A percentile compares a stretch with the other conserved stretches of the same genome.
phyloP scores from a whole-genome alignment of 2,113 vertebrate genomes.

The Corydoras sp. region DNA sequence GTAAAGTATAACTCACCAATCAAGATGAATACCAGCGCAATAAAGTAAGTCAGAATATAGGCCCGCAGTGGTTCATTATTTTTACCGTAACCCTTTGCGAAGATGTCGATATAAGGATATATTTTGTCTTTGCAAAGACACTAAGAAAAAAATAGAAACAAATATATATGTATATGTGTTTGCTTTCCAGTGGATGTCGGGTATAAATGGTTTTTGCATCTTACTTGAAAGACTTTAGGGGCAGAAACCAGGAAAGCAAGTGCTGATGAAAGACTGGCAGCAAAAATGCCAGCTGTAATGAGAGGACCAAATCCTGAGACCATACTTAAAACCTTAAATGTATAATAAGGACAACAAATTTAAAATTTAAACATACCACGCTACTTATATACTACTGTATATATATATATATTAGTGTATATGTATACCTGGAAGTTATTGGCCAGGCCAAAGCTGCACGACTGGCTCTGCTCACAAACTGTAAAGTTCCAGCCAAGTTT shows the following conservation, averaged over 20 bases:
- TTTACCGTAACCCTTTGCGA: slow-evolving; percentile 70
- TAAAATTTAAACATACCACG: neutral
- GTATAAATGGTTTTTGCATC: neutral
- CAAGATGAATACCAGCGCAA: slow-evolving; percentile 65
- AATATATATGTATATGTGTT: too few relatives aligned
- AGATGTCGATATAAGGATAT: slow-evolving; percentile 67
- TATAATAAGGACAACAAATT: neutral
- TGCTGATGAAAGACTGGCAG: slow-evolving; percentile 71
- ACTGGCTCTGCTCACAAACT: too few relatives aligned
- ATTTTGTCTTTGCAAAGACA: slow-evolving; percentile 69
- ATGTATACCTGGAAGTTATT: too few relatives aligned
- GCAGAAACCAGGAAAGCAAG: slow-evolving; percentile 70
- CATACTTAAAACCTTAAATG: slow-evolving; percentile 56
- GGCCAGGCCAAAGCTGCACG: too few relatives aligned
- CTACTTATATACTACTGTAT: too few relatives aligned
- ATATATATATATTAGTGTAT: too few relatives aligned
- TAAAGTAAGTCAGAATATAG: slow-evolving; percentile 64
- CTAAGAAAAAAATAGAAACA: slow-evolving; percentile 41
- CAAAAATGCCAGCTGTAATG: slow-evolving; percentile 65
- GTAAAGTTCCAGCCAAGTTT: too few relatives aligned
- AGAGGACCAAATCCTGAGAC: slow-evolving; percentile 61
- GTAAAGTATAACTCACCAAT: slow-evolving; percentile 57
- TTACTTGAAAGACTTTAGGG: slow-evolving; percentile 72
- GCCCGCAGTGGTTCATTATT: slow-evolving; percentile 64
- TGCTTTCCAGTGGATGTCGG: neutral